A percentile compares a stretch with the other conserved stretches of the same genome.
These are phyloP conservation scores for Episyrphus balteatus DNA, from an alignment of 1,140 invertebrate species.

Conservation along the genomic window DNA sequence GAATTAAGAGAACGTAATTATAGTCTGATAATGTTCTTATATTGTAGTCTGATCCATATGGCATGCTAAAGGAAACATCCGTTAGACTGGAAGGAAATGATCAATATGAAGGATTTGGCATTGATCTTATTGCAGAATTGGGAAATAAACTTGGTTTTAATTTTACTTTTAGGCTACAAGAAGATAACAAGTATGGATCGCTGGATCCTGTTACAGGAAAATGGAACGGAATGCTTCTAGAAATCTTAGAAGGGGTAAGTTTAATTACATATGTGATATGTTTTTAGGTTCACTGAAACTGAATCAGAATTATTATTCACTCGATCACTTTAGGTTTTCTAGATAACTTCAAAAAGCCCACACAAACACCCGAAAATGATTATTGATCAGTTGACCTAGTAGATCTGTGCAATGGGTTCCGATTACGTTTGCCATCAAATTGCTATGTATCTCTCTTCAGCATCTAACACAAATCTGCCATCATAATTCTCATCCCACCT, in stretches of 20 bases:
- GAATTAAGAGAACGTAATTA: background rate
- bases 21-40: background rate
- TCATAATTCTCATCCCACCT: no score
- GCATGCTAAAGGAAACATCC: slow-evolving; percentile 70
- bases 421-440: no score
- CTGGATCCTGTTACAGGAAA: slow-evolving; percentile 47
- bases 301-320: no score
- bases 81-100: slow-evolving; percentile 63
- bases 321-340: no score
- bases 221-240: slow-evolving; percentile 84
- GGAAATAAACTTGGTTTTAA: slow-evolving; percentile 72
- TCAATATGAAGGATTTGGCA: slow-evolving; percentile 67
- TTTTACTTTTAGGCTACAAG: slow-evolving; percentile 69
- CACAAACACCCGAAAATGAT: no score
- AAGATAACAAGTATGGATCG: slow-evolving; percentile 63
- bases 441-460: no score
- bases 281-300: no score
- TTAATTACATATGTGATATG: no score
- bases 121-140: slow-evolving; percentile 69
- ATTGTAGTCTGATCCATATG: slow-evolving; percentile 69
- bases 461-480: no score
- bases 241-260: slow-evolving; percentile 64
- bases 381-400: no score
- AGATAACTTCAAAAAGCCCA: no score
- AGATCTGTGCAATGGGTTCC: no score